These are phyloP conservation scores for Anthopleura sola DNA, from an alignment of 64 coral and sea anemone species.

Conservation along the genomic window DNA sequence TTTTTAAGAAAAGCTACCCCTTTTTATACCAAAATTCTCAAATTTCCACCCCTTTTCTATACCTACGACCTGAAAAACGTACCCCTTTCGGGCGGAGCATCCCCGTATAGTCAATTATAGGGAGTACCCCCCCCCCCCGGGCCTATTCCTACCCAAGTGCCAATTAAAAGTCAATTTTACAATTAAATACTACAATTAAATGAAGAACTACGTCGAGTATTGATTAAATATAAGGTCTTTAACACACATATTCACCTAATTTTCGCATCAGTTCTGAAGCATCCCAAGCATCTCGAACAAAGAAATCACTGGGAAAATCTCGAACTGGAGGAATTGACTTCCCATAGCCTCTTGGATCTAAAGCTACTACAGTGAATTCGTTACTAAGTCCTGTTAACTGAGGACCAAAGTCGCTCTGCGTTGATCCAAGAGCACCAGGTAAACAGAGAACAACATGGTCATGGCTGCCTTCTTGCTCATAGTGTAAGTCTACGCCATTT, in stretches of 20 bases:
- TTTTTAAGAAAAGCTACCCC: too few relatives aligned
- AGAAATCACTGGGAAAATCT: slow-evolving; percentile 91
- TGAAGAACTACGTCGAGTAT: too few relatives aligned
- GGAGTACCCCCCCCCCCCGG: too few relatives aligned
- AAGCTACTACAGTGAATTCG: slow-evolving; percentile 84
- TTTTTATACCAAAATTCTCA: too few relatives aligned
- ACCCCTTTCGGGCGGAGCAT: too few relatives aligned
- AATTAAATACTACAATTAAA: too few relatives aligned
- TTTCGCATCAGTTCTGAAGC: slow-evolving; percentile 70
- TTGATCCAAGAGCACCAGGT: slow-evolving; percentile 89
- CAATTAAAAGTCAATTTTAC: too few relatives aligned
- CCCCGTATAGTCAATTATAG: too few relatives aligned
- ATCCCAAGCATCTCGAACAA: slow-evolving; percentile 80
- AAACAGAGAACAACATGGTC: slow-evolving; percentile 77
- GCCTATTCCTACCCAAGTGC: too few relatives aligned
- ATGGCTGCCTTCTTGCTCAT: slow-evolving; percentile 60
- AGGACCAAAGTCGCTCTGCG: slow-evolving; percentile 91
- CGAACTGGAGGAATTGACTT: slow-evolving; percentile 93
- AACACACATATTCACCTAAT: slow-evolving; percentile 39
- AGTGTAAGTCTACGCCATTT: slow-evolving; percentile 81
- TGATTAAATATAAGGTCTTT: too few relatives aligned
- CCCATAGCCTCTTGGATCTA: slow-evolving; percentile 95
- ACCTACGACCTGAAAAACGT: too few relatives aligned
- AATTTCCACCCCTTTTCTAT: too few relatives aligned
- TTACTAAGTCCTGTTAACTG: slow-evolving; percentile 70